Evolutionary conservation across 2,888 invertebrate species (phyloP).

Genomic region (Thalpophila matura): DNA sequence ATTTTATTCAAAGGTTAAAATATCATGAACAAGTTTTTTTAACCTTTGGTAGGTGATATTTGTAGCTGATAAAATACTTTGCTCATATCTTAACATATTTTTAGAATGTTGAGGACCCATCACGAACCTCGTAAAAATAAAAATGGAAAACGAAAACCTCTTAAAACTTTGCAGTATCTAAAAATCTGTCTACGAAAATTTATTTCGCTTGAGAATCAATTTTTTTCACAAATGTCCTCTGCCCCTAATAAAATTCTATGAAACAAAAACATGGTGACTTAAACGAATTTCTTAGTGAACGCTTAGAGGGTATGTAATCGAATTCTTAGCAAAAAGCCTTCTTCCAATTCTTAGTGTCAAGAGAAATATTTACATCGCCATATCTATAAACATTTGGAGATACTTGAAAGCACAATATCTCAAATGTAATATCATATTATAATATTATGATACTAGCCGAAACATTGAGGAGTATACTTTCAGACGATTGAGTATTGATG

Average conservation of each 20-base stretch:
- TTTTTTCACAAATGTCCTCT: constrained; percentile 54
- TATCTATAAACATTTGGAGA: constrained; percentile 34
- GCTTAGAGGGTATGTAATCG: constrained; percentile 70
- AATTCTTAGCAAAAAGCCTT: constrained; percentile 71
- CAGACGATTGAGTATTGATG: background rate
- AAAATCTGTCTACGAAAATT: constrained; percentile 44
- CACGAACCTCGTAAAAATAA: constrained; percentile 11
- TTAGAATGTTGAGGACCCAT: background rate
- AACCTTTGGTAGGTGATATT: too few relatives aligned
- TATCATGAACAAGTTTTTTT: too few relatives aligned
- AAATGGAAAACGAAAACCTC: constrained; percentile 12
- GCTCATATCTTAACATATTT: background rate
- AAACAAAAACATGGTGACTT: constrained; percentile 63
- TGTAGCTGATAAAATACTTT: too few relatives aligned
- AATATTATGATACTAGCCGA: constrained; percentile 8
- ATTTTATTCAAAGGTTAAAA: too few relatives aligned
- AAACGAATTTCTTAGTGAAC: constrained; percentile 66
- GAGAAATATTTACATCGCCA: constrained; percentile 75
- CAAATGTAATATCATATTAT: constrained; percentile 10
- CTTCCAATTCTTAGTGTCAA: constrained; percentile 71
- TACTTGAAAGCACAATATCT: constrained; percentile 21
- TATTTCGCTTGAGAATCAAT: constrained; percentile 44
- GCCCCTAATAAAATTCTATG: constrained; percentile 65
- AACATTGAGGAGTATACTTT: constrained; percentile 10
- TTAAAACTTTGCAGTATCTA: constrained; percentile 28